Evolutionary conservation across 2,113 vertebrate genomes (phyloP).

Genomic region (Halcyon malimbica): DNA sequence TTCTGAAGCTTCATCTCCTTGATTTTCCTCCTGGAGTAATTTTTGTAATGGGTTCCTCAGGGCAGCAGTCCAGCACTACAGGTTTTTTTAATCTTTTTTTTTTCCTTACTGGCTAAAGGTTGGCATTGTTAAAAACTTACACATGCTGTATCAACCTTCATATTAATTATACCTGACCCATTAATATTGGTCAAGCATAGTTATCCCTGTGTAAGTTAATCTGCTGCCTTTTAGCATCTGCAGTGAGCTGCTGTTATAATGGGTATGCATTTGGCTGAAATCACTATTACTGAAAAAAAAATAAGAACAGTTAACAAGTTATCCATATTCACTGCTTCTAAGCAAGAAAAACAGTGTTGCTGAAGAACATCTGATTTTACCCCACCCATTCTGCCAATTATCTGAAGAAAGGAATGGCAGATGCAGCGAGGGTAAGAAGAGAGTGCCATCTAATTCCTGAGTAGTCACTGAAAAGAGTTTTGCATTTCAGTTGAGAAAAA

Average conservation of each 20-base stretch:
- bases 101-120: neutral
- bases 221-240: neutral
- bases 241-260: neutral
- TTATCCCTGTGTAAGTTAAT: neutral
- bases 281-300: neutral
- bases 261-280: neutral
- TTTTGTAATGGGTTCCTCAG: neutral
- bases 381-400: neutral
- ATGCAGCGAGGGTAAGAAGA: neutral
- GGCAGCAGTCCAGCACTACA: neutral
- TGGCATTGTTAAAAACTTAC: neutral
- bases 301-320: neutral
- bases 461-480: neutral
- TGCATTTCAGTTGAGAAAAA: slow-evolving; percentile 20
- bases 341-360: neutral
- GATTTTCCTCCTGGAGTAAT: neutral
- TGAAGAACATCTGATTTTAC: slow-evolving; percentile 1
- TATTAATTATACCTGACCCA: neutral
- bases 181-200: neutral
- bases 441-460: neutral
- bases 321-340: neutral
- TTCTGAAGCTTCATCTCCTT: neutral
- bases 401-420: neutral
- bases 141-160: neutral
- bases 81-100: accelerated